Evolutionary conservation across 1,140 invertebrate genomes (phyloP).

Genomic region (Diprion similis): DNA sequence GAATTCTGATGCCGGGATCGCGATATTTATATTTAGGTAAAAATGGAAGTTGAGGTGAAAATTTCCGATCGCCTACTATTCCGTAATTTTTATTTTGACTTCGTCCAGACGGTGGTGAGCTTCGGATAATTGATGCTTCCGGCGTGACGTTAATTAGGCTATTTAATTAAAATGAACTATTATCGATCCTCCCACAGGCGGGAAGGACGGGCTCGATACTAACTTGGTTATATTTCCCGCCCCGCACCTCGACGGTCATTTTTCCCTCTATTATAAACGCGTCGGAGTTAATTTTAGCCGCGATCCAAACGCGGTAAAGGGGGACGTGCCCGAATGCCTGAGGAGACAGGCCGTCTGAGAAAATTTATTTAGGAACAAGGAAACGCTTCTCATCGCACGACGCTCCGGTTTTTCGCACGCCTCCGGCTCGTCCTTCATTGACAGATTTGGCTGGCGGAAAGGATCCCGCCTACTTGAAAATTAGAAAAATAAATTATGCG

Average conservation of each 20-base stretch:
- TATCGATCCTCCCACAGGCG: neutral
- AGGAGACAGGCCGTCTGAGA: neutral
- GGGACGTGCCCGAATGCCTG: no score
- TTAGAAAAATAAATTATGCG: no score
- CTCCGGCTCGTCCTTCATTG: no score
- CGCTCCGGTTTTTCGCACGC: neutral
- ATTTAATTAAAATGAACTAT: conserved; percentile 1
- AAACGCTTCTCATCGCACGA: neutral
- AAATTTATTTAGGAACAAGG: neutral
- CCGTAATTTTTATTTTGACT: neutral
- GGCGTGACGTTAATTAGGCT: neutral
- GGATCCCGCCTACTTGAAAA: no score
- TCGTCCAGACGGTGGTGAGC: neutral
- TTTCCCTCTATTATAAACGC: no score
- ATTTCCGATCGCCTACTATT: neutral
- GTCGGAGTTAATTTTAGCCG: neutral
- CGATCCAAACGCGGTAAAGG: no score
- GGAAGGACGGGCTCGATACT: neutral
- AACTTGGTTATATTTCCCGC: no score
- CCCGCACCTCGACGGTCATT: no score
- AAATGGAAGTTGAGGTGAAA: neutral
- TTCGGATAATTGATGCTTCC: neutral
- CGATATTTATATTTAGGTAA: no score
- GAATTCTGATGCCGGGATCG: no score
- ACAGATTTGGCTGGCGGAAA: no score